phyloP scores from a whole-genome alignment of 2,888 invertebrate genomes.

The Noctua janthe region DNA sequence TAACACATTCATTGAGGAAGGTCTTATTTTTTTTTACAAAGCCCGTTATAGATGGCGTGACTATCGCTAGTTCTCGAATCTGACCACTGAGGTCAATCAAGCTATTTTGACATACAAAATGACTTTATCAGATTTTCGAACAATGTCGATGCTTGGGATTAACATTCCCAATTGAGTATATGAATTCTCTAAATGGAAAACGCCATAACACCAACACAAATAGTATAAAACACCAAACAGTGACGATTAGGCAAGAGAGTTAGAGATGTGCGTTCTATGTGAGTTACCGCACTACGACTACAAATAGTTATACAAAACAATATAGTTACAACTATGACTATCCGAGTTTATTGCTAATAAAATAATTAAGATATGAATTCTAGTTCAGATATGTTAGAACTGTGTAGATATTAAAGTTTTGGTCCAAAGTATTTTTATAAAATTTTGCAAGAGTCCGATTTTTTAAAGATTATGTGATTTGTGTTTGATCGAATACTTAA shows the following conservation, averaged over 20 bases:
- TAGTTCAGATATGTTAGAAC: constrained; percentile 86
- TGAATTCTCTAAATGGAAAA: constrained; percentile 68
- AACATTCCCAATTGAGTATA: neutral
- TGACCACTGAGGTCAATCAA: neutral
- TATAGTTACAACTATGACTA: constrained; percentile 72
- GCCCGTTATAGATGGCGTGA: neutral
- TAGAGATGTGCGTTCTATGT: constrained; percentile 72
- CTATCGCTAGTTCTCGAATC: neutral
- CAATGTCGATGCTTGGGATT: too few species aligned
- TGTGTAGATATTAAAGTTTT: constrained; percentile 81
- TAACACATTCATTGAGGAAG: neutral
- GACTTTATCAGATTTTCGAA: neutral
- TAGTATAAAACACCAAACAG: constrained; percentile 70
- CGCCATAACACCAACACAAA: constrained; percentile 69
- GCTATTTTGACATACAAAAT: neutral
- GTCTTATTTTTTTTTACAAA: neutral
- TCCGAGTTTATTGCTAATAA: constrained; percentile 83
- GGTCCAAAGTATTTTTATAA: constrained; percentile 80
- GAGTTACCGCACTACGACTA: constrained; percentile 64
- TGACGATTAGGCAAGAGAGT: constrained; percentile 78
- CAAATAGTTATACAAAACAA: constrained; percentile 69
- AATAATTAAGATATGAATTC: constrained; percentile 83
- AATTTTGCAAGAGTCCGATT: constrained; percentile 53
- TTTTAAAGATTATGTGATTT: constrained; percentile 30
- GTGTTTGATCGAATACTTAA: constrained; percentile 13